phyloP scores from a whole-genome alignment of 1,140 invertebrate species.

The Caenorhabditis latens region DNA sequence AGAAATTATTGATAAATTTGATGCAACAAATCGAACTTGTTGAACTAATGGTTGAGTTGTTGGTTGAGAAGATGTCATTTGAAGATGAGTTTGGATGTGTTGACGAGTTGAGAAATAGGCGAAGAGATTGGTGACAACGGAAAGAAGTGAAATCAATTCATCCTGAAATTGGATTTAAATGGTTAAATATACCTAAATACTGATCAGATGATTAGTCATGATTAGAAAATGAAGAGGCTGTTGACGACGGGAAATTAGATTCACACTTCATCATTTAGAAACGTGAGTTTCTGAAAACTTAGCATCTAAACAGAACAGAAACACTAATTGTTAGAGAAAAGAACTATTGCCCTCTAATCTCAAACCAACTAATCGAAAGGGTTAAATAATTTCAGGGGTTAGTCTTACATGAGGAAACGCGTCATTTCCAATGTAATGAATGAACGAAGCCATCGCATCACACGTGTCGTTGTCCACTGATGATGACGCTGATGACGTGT shows the following conservation, averaged over 20 bases:
- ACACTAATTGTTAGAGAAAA: too few species aligned
- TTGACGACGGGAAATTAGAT: background rate
- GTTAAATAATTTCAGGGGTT: background rate
- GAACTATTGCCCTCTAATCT: too few species aligned
- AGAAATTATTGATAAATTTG: slow-evolving; percentile 40
- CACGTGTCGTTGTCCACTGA: slow-evolving; percentile 29
- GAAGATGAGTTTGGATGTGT: slow-evolving; percentile 51
- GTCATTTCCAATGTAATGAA: slow-evolving; percentile 51
- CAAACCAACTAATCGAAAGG: too few species aligned
- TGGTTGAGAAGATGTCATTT: slow-evolving; percentile 3
- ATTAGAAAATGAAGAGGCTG: too few species aligned
- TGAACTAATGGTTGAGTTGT: slow-evolving; percentile 45
- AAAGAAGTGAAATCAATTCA: slow-evolving; percentile 40
- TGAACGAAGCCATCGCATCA: slow-evolving; percentile 43
- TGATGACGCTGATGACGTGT: slow-evolving; percentile 27
- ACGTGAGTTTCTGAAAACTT: background rate
- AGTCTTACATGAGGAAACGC: slow-evolving; percentile 52
- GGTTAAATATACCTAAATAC: background rate
- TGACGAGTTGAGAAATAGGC: slow-evolving; percentile 51
- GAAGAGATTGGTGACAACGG: slow-evolving; percentile 28
- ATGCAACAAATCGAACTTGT: slow-evolving; percentile 55
- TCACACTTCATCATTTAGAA: background rate
- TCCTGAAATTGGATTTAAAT: slow-evolving; percentile 48
- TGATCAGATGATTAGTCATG: too few species aligned
- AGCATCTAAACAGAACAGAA: too few species aligned